Conservation (phyloP, 2,113 vertebrate genomes). For the Dromiciops gliroides region DNA sequence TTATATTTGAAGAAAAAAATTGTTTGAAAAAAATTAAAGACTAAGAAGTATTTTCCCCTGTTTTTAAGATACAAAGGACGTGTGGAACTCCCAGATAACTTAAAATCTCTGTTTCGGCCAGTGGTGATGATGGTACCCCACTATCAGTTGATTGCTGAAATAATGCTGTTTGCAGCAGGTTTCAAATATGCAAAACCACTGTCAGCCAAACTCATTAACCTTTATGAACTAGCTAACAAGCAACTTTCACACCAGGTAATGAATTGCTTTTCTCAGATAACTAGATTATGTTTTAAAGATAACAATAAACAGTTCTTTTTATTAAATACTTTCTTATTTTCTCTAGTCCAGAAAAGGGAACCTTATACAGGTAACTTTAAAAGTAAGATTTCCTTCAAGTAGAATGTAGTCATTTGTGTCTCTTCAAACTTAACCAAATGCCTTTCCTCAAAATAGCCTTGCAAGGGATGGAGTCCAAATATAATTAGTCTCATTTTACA, state of each 20-base stretch:
- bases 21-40: slow-evolving; percentile 9
- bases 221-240: slow-evolving; percentile 78
- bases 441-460: background rate
- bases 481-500: background rate
- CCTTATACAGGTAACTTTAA: background rate
- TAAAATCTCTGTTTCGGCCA: slow-evolving; percentile 82
- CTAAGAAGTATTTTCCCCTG: background rate
- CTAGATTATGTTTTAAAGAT: background rate
- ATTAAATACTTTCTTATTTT: background rate
- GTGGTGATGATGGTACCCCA: slow-evolving; percentile 83
- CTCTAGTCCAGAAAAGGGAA: background rate
- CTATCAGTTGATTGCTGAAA: slow-evolving; percentile 80
- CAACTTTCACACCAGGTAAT: slow-evolving; percentile 82
- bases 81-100: slow-evolving; percentile 81
- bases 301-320: background rate
- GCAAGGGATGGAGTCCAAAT: background rate
- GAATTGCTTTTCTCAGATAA: slow-evolving; percentile 8
- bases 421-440: background rate
- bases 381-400: background rate
- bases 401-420: background rate
- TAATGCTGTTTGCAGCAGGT: slow-evolving; percentile 80
- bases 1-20: background rate
- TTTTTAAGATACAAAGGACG: slow-evolving; percentile 77
- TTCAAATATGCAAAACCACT: slow-evolving; percentile 80
- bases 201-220: slow-evolving; percentile 78